Evolutionary conservation across 2,888 invertebrate genomes (phyloP).

Genomic region (Hirtodrosophila cameraria): DNA sequence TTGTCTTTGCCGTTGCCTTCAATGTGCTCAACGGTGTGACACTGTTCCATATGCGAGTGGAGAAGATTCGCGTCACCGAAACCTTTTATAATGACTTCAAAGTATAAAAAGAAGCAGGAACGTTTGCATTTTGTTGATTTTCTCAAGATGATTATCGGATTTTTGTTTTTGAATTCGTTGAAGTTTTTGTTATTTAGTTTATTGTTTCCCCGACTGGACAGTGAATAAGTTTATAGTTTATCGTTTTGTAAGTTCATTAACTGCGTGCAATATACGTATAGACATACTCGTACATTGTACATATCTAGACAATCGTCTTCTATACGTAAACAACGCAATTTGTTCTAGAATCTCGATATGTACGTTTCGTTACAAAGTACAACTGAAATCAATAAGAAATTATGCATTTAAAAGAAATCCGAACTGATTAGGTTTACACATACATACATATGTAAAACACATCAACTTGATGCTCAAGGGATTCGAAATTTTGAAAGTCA

Average conservation of each 20-base stretch:
- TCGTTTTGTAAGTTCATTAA: conserved; percentile 37
- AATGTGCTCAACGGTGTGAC: conserved; percentile 91
- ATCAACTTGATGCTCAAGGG: conserved; percentile 62
- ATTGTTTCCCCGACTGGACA: conserved; percentile 49
- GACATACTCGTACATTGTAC: conserved; percentile 35
- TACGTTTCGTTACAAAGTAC: conserved; percentile 38
- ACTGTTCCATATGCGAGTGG: conserved; percentile 75
- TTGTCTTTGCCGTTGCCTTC: conserved; percentile 96
- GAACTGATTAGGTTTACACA: conserved; percentile 67
- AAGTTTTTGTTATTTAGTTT: conserved; percentile 58
- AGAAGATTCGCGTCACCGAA: conserved; percentile 81
- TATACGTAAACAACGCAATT: conserved; percentile 48
- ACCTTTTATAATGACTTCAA: conserved; percentile 80
- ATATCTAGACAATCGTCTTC: conserved; percentile 53
- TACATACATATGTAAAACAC: conserved; percentile 6
- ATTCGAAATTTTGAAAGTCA: conserved; percentile 46
- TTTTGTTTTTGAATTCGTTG: conserved; percentile 50
- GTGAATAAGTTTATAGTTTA: conserved; percentile 49
- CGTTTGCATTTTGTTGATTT: conserved; percentile 20
- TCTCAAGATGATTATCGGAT: conserved; percentile 14
- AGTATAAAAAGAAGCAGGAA: conserved; percentile 54
- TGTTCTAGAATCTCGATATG: conserved; percentile 38
- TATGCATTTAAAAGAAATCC: conserved; percentile 64
- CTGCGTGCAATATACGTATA: conserved; percentile 49
- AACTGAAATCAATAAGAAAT: conserved; percentile 29